Evolutionary conservation across 2,888 invertebrate genomes (phyloP), one percentile per base, ranked within the genome.

Genomic region (Neoitamus cyanurus): DNA sequence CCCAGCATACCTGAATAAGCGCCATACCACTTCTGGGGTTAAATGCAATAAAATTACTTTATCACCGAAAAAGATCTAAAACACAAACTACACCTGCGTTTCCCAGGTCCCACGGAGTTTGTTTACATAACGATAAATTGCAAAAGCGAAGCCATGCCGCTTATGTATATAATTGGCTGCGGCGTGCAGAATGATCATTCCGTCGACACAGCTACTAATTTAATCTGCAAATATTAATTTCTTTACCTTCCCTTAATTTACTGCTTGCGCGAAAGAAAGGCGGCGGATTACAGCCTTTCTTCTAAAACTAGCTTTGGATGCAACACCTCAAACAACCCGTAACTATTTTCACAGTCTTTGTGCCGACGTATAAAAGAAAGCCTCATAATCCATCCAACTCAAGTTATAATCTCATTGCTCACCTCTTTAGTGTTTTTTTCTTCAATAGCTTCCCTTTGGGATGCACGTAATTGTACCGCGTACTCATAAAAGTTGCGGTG

Each of bases 161-260:
- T 78, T 78, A 48, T 30, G 31, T 78, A 78, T 58, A 78, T n/a
- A 77, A 46, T 25, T 46, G 13, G 48, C 4, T 28, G n/a, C 20
- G 31, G 58, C 31, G 31, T n/a, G n/a, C n/a, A n/a, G 34, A 15
- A 58, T 58, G 58, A 25, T 25, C 30, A 30, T 78, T 78, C 31
- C 58, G 15, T 7, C 6, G 5, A 3, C 42, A 31, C 15, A 78
- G n/a, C 46, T 78, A 48, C 48, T 48, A 78, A 78, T 58, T 78
- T 48, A 37, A 78, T 37, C 78, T 30, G 58, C 20, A 58, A 20
- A 31, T 78, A 78, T 48, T 78, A 78, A 78, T 78, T 78, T 78
- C 48, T 37, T 42, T 37, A 37, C 42, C 37, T 37, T 37, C 15
- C 28, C 25, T 20, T 36, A 42, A 46, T 73, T 70, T n/a, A 3